Evolutionary conservation across 2,113 vertebrate genomes (phyloP).

Genomic region (Pipra filicauda): DNA sequence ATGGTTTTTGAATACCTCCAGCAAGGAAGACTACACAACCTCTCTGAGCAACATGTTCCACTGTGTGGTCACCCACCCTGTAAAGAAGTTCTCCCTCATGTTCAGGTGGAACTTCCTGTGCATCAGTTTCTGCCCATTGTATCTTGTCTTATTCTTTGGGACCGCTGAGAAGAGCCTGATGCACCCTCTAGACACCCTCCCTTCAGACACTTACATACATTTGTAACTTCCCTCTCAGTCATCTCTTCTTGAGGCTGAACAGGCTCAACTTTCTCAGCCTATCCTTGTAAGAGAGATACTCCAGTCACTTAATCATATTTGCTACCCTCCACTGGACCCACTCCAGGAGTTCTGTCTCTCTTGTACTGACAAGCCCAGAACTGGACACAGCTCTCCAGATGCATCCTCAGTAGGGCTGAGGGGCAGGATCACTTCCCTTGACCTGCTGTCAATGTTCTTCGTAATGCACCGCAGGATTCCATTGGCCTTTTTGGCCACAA

Average conservation of each 20-base stretch:
- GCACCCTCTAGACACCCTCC: neutral
- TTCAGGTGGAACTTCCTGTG: neutral
- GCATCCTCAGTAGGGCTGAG: neutral
- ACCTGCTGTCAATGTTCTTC: neutral
- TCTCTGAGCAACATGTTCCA: neutral
- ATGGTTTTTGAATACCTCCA: neutral
- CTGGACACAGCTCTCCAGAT: neutral
- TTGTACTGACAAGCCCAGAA: neutral
- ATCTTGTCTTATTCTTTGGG: neutral
- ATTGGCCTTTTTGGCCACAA: accelerated
- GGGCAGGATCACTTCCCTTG: accelerated
- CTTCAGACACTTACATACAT: neutral
- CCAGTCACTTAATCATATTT: neutral
- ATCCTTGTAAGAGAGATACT: neutral
- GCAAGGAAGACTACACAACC: neutral
- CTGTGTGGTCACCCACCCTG: accelerated
- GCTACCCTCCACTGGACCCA: accelerated
- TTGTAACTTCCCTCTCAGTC: neutral
- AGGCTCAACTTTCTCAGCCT: neutral
- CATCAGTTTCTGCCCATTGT: neutral
- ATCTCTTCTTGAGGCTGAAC: neutral
- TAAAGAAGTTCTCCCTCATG: neutral
- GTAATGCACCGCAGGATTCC: neutral
- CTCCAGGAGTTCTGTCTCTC: neutral
- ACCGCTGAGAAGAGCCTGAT: neutral